Base-by-base conservation (phyloP, 2,888 invertebrate genomes). In the Eudemis profundana region DNA sequence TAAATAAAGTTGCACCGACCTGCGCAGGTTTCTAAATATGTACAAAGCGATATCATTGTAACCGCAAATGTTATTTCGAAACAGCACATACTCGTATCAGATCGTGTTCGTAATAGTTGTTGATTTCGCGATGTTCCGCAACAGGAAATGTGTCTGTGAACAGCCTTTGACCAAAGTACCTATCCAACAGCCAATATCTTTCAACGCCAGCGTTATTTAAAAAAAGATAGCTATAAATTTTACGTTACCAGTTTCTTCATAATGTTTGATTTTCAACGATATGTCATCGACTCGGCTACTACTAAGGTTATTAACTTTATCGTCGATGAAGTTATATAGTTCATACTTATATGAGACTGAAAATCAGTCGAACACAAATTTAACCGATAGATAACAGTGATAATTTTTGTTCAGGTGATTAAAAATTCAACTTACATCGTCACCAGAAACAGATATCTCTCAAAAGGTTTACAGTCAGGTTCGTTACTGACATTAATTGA, bases 21-120 rank as follows among this genome's bases (percentile, higher is more conserved):
- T 74, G 81, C 73, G 79, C 87, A 87, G 83, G 89, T 89, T 90
- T 89, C 90, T 90, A 89, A 88, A 87, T 89, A 89, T 83, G 87
- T 86, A 82, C 85, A 85, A 81, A 83, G 77, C 75, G 77, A 84
- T 86, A 87, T 86, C 82, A 87, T 85, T 85, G 84, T 85, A 82
- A 85, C 87, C 84, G 78, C 87, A 86, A 78, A 77, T 76, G 75
- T 78, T 79, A 82, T 89, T 87, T 86, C 83, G 83, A 78, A 90
- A 87, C 76, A 70, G 71, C 76, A 75, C 72, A 53, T 56, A 56
- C 40, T 29, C 40, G 36, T 53, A 60, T 46, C 59, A 53, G 53
- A 65, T 53, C 38, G 59, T 51, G 59, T 44, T 53, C 29, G 57
- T 59, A 50, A 62, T 49, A 59, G 59, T 46, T 38, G 57, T 19